phyloP scores from a whole-genome alignment of 2,113 vertebrate genomes.

The Isichthys henryi region DNA sequence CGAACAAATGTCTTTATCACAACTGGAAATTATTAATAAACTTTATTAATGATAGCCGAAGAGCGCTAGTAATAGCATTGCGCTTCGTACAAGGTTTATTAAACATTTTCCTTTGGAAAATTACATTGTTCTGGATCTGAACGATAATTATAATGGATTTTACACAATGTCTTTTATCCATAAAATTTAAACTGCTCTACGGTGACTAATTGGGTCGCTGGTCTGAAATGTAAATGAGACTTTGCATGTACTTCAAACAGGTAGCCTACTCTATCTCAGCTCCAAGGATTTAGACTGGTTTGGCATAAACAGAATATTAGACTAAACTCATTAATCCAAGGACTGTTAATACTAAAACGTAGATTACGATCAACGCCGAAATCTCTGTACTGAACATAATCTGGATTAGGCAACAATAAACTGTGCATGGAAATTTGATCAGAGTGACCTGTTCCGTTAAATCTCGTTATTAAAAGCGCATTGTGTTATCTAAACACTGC shows the following conservation, averaged over 20 bases:
- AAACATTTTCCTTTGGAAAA: background rate
- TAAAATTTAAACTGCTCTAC: background rate
- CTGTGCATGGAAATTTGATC: background rate
- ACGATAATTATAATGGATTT: constrained; percentile 6
- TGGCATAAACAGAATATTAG: background rate
- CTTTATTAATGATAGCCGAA: background rate
- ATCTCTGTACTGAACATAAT: background rate
- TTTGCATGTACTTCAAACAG: constrained; percentile 1
- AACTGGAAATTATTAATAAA: background rate
- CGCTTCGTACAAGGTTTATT: background rate
- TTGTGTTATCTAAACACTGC: background rate
- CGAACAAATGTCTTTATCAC: background rate
- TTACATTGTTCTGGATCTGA: background rate
- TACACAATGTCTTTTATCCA: background rate
- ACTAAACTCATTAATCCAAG: background rate
- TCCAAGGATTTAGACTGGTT: background rate
- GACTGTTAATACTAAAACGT: background rate
- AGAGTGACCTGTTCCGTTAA: background rate
- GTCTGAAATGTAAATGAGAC: constrained; percentile 3
- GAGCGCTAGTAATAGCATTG: background rate
- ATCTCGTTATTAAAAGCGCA: background rate
- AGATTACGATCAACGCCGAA: background rate
- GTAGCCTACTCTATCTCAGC: background rate
- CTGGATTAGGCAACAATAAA: background rate
- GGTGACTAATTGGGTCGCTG: background rate